Base-by-base conservation (phyloP, 2,113 vertebrate genomes). In the Rhabdornis inornatus region DNA sequence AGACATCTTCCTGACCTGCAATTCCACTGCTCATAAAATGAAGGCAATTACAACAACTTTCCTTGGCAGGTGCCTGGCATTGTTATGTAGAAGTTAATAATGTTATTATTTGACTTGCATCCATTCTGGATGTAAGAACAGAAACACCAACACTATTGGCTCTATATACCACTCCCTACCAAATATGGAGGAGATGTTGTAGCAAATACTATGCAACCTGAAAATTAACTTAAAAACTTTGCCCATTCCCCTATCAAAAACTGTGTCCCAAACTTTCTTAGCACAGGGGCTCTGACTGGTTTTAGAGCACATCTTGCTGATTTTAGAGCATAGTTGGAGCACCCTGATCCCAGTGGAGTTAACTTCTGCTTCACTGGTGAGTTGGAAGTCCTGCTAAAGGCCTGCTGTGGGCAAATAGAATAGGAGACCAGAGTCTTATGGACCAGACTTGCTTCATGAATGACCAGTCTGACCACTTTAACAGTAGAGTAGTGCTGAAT, bases 161-260 rank as follows among this genome's bases (percentile, higher is more conserved):
- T 79, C 12, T 22, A 4, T 7, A 10, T 64, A 37, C 44, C 42
- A 56, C 37, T 75, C 12, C 15, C 24, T 60, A 60, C 7, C 49
- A 61, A 82, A 71, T 27, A 68, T 0, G 7, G n/a, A 91, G 53
- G 66, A 45, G 6, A 66, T 19, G 8, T 15, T 78, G 31, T 7
- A 81, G 22, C 5, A 27, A 83, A 64, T 23, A 42, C 4, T 35
- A 27, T 0, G 1, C 12, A 76, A 66, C 10, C 3, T 7, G 0
- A 86, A 83, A 78, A 86, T 30, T 74, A 59, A 55, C 9, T 63
- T 74, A 10, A 79, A 92, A 87, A 20, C 4, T 49, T 84, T 2
- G 2, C 15, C 86, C 15, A 25, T 50, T 86, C 7, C 20, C 8
- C 22, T 76, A 65, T 11, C 6, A 57, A 76, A 82, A 44, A 5